These are phyloP conservation scores for Numida meleagris DNA, from an alignment of 2,113 vertebrate genomes.

Conservation along the genomic window DNA sequence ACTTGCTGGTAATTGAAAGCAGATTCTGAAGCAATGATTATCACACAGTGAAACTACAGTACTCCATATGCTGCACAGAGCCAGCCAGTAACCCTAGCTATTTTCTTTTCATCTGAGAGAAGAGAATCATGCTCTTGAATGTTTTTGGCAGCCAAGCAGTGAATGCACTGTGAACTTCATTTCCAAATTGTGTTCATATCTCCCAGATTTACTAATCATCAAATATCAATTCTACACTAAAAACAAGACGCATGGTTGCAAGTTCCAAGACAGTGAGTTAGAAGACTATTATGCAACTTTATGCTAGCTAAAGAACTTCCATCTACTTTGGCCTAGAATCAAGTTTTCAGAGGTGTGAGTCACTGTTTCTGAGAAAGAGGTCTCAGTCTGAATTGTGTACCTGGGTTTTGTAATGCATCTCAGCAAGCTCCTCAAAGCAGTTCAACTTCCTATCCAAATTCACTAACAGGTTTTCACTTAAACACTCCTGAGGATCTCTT, in stretches of 20 bases:
- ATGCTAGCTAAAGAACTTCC: slow-evolving; percentile 10
- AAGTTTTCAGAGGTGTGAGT: slow-evolving; percentile 25
- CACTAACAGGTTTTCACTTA: neutral
- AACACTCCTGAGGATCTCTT: neutral
- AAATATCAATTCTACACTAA: neutral
- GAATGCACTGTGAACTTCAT: slow-evolving; percentile 20
- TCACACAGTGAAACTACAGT: slow-evolving; percentile 38
- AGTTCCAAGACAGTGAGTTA: slow-evolving; percentile 40
- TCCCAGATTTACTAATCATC: slow-evolving; percentile 57
- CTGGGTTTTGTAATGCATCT: slow-evolving; percentile 29
- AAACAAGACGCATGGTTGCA: slow-evolving; percentile 4
- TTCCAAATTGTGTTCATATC: slow-evolving; percentile 40
- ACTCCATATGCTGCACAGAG: slow-evolving; percentile 13
- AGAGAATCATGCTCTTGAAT: neutral
- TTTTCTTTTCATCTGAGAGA: slow-evolving; percentile 34
- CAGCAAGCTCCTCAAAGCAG: slow-evolving; percentile 3
- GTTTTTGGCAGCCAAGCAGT: neutral
- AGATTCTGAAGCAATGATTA: slow-evolving; percentile 57
- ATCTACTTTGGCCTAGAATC: neutral
- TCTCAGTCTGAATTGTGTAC: slow-evolving; percentile 15
- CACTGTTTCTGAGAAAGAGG: neutral
- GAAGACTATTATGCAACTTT: neutral
- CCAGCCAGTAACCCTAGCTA: slow-evolving; percentile 46
- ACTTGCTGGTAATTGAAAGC: slow-evolving; percentile 64
- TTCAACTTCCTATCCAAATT: slow-evolving; percentile 31